Percentiles rank a stretch among this genome's conserved stretches.
phyloP scores from a whole-genome alignment of 2,113 vertebrate genomes.

The Pitta sordida region DNA sequence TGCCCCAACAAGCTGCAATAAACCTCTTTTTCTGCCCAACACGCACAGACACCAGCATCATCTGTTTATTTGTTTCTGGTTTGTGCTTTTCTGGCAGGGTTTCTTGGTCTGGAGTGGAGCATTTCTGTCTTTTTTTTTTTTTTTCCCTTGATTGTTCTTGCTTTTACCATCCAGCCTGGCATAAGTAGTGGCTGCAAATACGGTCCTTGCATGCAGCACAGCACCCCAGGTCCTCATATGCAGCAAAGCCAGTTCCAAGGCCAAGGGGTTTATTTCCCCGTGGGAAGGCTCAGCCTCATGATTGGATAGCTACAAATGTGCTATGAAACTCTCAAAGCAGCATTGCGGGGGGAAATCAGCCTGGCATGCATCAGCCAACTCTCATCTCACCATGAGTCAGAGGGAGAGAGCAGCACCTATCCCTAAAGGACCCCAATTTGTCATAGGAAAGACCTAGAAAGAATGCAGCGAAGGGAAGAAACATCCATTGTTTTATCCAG shows the following conservation, averaged over 20 bases:
- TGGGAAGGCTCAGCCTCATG: background rate
- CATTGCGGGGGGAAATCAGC: rapidly evolving
- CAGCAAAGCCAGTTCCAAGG: rapidly evolving
- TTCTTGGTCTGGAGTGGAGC: background rate
- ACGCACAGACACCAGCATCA: rapidly evolving
- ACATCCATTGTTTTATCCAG: rapidly evolving
- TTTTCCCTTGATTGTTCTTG: background rate
- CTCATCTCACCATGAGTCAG: background rate
- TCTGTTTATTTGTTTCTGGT: rapidly evolving
- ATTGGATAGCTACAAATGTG: background rate
- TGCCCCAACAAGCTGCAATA: background rate
- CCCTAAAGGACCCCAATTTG: background rate
- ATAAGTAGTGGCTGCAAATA: rapidly evolving
- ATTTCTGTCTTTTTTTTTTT: background rate
- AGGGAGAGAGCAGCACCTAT: background rate
- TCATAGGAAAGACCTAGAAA: background rate
- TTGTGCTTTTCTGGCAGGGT: background rate
- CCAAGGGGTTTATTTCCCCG: background rate
- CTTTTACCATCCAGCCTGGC: rapidly evolving
- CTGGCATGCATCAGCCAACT: rapidly evolving
- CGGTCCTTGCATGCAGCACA: background rate
- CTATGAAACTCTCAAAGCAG: background rate
- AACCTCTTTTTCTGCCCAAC: background rate
- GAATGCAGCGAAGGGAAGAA: background rate
- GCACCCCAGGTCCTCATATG: rapidly evolving